Evolutionary conservation across 2,888 invertebrate genomes (phyloP), one percentile per base, ranked within the genome.

Genomic region (Encarsia formosa): DNA sequence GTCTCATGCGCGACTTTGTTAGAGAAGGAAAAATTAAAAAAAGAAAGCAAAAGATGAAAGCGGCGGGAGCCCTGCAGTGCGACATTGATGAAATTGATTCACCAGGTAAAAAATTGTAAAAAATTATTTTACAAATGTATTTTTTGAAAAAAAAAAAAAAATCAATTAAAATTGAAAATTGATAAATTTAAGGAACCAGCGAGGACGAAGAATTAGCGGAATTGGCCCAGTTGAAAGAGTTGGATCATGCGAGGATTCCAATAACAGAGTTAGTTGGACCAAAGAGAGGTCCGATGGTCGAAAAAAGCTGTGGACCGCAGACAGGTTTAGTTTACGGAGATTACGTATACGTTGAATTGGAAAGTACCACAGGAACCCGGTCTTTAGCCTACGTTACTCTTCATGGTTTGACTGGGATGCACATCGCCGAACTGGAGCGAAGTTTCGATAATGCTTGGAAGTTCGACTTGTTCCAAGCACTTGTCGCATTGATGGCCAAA

Each of bases 301-400:
- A 71, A 51, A 61, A 61, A 11, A 59, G 62, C 2, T 46, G 49
- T 4, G 71, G 71, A 4, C 61, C 66, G 39, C 54, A 59, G n/a
- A 62, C 63, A 1, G 69, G 69, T 22, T 60, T 71, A 18, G 71
- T 71, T 4, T 59, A 68, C 43, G 71, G 71, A 22, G 70, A 70
- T 48, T 71, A 68, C 38, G 51, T 66, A 1, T 38, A 59, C 13
- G 62, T 64, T 35, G 58, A 65, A 22, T 56, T 70, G 9, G 48
- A 39, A 4, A 57, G 62, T n/a, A 50, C 40, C 13, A 37, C 57
- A n/a, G 52, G 49, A 5, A 52, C 52, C 2, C 58, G 64, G 6
- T 42, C 61, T 3, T 65, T 68, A 35, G 63, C 69, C 2, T 55
- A 63, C 18, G 66, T 65, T 3, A 65, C 65, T 29, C 60, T 71